Conservation (phyloP, 2,113 vertebrate species). For the Leucopsar rothschildi region DNA sequence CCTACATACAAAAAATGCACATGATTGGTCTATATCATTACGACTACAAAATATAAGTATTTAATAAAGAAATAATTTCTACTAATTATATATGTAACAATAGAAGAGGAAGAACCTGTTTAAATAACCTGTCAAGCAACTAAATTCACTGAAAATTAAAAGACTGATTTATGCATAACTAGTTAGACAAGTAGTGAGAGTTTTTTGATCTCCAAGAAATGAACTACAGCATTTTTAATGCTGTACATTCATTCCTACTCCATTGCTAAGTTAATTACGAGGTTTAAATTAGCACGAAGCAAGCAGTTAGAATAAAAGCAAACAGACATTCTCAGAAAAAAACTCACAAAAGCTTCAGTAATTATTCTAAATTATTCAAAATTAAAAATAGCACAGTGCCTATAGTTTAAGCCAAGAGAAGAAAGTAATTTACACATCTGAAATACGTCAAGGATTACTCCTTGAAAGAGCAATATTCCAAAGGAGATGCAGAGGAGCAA, state of each 20-base stretch:
- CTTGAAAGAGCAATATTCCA: background rate
- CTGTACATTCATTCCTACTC: background rate
- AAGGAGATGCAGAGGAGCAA: background rate
- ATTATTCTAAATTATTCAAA: background rate
- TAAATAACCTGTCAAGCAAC: conserved; percentile 27
- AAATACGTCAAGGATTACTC: background rate
- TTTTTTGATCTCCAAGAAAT: background rate
- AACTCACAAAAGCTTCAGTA: background rate
- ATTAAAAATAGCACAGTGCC: background rate
- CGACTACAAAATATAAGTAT: conserved; percentile 67
- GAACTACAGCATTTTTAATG: background rate
- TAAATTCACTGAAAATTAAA: background rate
- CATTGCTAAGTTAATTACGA: background rate
- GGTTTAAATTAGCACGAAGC: background rate
- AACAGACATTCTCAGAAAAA: background rate
- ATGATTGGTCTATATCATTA: conserved; percentile 79
- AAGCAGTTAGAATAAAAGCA: background rate
- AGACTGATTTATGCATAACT: background rate
- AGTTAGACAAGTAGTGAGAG: conserved; percentile 1
- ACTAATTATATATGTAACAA: conserved; percentile 54
- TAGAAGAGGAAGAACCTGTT: conserved; percentile 39
- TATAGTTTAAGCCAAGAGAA: background rate
- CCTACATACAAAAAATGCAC: conserved; percentile 82
- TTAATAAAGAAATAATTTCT: conserved; percentile 63
- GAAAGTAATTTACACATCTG: background rate